Conservation (phyloP, 2,888 invertebrate genomes). For the Agapetus fuscipes region DNA sequence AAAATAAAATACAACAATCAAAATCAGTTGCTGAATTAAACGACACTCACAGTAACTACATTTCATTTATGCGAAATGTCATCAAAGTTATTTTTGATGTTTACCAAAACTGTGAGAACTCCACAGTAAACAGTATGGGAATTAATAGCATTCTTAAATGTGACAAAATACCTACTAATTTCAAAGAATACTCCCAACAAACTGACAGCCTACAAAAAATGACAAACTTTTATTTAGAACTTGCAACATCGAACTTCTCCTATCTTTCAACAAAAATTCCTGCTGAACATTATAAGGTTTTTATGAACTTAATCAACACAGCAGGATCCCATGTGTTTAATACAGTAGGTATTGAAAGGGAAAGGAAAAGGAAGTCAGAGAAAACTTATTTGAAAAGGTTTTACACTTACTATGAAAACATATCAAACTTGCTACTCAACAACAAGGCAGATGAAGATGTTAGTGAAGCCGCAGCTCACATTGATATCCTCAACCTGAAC, state of each 20-base stretch:
- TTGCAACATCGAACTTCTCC: no score
- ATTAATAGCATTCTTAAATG: slow-evolving; percentile 12
- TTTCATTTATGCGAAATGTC: slow-evolving; percentile 37
- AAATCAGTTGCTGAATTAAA: slow-evolving; percentile 32
- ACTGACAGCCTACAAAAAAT: no score
- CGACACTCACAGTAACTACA: slow-evolving; percentile 11
- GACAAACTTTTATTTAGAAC: no score
- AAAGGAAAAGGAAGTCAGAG: slow-evolving; percentile 6
- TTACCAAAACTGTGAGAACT: no score
- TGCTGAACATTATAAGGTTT: no score
- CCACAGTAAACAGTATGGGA: no score
- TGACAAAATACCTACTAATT: slow-evolving; percentile 38
- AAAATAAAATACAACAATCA: slow-evolving; percentile 41
- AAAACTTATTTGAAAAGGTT: slow-evolving; percentile 40
- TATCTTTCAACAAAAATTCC: no score
- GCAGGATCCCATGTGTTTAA: no score
- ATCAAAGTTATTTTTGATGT: slow-evolving; percentile 25
- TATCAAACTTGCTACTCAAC: slow-evolving; percentile 34
- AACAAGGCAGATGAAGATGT: slow-evolving; percentile 28
- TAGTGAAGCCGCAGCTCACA: slow-evolving; percentile 34
- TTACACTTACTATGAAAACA: slow-evolving; percentile 49
- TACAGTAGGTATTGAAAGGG: no score
- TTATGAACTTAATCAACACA: no score
- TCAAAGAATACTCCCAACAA: slow-evolving; percentile 35
- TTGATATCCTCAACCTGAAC: slow-evolving; percentile 42